Conservation (phyloP, 1,140 invertebrate species). For the Drosophila sproati region DNA sequence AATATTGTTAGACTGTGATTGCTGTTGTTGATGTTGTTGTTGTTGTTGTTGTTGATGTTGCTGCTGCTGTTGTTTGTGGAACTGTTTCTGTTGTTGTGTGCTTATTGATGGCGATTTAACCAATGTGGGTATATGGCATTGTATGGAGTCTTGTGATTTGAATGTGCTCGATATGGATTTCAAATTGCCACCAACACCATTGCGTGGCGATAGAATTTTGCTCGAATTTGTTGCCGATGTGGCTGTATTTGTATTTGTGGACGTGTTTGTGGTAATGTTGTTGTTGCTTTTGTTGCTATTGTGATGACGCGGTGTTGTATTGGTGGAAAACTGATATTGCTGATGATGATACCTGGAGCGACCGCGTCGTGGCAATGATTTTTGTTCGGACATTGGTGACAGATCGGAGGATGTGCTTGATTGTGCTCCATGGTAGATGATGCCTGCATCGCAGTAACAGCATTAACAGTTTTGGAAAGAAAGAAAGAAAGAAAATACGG, state of each 20-base stretch:
- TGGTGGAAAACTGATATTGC: conserved; percentile 85
- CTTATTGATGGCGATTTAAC: conserved; percentile 83
- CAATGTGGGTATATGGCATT: conserved; percentile 83
- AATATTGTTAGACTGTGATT: conserved; percentile 42
- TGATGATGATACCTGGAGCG: conserved; percentile 88
- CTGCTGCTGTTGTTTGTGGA: conserved; percentile 66
- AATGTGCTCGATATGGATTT: conserved; percentile 84
- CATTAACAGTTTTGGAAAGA: conserved; percentile 43
- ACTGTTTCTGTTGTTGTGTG: conserved; percentile 82
- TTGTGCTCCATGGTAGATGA: conserved; percentile 90
- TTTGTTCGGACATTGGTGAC: conserved; percentile 91
- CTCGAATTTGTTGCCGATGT: conserved; percentile 67
- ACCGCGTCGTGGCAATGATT: conserved; percentile 89
- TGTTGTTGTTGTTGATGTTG: conserved; percentile 74
- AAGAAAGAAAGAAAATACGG: conserved; percentile 73
- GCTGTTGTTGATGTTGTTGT: conserved; percentile 63
- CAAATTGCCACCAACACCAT: conserved; percentile 66
- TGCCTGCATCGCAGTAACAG: conserved; percentile 85
- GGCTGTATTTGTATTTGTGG: conserved; percentile 62
- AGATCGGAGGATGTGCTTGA: conserved; percentile 92
- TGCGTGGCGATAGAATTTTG: conserved; percentile 83
- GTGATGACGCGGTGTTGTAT: conserved; percentile 85
- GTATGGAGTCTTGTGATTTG: conserved; percentile 84
- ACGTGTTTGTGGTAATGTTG: conserved; percentile 68
- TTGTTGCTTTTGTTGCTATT: conserved; percentile 80